phyloP scores from a whole-genome alignment of 1,140 invertebrate species.

The Cheumatopsyche charites region DNA sequence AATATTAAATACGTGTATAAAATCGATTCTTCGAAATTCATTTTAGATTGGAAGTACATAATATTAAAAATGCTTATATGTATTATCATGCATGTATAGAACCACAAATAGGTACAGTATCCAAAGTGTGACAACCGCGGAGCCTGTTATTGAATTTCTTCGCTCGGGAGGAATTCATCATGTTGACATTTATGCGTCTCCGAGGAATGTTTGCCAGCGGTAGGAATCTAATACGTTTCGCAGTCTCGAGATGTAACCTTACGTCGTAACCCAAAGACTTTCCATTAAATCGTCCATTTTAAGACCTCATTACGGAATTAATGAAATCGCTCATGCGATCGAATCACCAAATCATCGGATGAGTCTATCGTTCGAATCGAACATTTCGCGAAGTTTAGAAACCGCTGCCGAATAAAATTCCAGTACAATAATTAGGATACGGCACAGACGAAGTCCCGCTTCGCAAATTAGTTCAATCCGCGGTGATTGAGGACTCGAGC shows the following conservation, averaged over 20 bases:
- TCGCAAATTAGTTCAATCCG: conserved; percentile 48
- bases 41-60: too few species aligned
- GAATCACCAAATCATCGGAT: too few species aligned
- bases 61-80: not conserved
- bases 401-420: too few species aligned
- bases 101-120: too few species aligned
- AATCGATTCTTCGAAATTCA: not conserved
- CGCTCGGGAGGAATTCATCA: conserved; percentile 37
- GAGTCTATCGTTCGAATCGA: too few species aligned
- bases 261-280: too few species aligned
- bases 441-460: not conserved
- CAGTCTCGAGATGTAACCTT: not conserved
- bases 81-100: too few species aligned
- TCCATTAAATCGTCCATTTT: too few species aligned
- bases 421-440: not conserved
- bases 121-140: not conserved
- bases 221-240: conserved; percentile 38
- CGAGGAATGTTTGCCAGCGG: conserved; percentile 19
- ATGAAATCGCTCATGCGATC: too few species aligned
- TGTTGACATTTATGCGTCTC: conserved; percentile 41
- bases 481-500: conserved; percentile 40
- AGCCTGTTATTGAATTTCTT: conserved; percentile 39
- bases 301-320: too few species aligned
- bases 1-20: too few species aligned
- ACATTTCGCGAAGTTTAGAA: too few species aligned